phyloP scores from a whole-genome alignment of 2,888 invertebrate genomes.

The Caenorhabditis sp. region DNA sequence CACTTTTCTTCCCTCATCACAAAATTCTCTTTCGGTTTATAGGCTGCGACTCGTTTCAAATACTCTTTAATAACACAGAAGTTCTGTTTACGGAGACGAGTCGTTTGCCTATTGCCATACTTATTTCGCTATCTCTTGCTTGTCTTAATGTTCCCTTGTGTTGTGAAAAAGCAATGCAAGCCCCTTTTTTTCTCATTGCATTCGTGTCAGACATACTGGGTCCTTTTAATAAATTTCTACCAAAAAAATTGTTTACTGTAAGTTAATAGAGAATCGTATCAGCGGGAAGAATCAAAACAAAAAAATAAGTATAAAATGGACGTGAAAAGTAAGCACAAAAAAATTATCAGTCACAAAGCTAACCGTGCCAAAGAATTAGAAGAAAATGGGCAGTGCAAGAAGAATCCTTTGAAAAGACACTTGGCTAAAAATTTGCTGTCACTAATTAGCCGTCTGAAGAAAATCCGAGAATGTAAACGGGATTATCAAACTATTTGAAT shows the following conservation, averaged over 20 bases:
- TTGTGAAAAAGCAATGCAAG: slow-evolving; percentile 64
- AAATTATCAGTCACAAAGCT: too few species aligned
- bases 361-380: too few species aligned
- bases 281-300: background rate
- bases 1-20: slow-evolving; percentile 3
- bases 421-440: too few species aligned
- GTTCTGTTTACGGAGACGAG: slow-evolving; percentile 26
- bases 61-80: slow-evolving; percentile 47
- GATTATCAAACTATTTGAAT: too few species aligned
- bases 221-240: slow-evolving; percentile 62
- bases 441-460: too few species aligned
- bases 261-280: too few species aligned
- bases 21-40: slow-evolving; percentile 34
- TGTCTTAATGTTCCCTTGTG: slow-evolving; percentile 50
- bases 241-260: slow-evolving; percentile 8
- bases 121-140: slow-evolving; percentile 60
- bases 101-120: slow-evolving; percentile 14
- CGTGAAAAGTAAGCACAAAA: too few species aligned
- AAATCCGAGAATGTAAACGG: too few species aligned
- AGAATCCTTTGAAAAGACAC: too few species aligned
- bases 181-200: slow-evolving; percentile 66
- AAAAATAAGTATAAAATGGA: too few species aligned
- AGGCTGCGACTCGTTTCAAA: slow-evolving; percentile 20
- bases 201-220: slow-evolving; percentile 69
- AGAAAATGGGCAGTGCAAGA: too few species aligned